Conservation (phyloP, 1,140 invertebrate species). For the Solenopsis invicta region DNA sequence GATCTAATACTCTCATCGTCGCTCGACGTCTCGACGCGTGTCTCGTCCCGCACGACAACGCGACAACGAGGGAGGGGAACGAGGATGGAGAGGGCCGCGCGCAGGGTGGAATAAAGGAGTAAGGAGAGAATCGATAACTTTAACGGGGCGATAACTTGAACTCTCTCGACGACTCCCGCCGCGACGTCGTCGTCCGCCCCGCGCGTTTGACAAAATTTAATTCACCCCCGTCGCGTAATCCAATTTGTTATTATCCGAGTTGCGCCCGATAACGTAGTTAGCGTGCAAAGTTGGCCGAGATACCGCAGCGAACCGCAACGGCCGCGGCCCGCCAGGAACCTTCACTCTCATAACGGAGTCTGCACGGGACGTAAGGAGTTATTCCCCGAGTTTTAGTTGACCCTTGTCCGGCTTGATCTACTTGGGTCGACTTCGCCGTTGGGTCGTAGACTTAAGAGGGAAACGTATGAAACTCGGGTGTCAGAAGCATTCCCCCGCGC, state of each 20-base stretch:
- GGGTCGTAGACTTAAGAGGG: background rate
- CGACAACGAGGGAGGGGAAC: background rate
- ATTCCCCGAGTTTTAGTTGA: constrained; percentile 58
- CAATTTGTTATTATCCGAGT: constrained; percentile 62
- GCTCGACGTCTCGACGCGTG: no score
- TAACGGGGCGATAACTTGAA: constrained; percentile 20
- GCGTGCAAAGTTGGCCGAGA: constrained; percentile 41
- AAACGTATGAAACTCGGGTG: constrained; percentile 62
- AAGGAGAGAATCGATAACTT: background rate
- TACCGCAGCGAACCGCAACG: constrained; percentile 39
- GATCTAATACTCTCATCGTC: no score
- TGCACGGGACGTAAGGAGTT: constrained; percentile 65
- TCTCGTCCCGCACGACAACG: no score
- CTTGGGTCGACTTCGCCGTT: constrained; percentile 50
- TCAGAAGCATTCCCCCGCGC: constrained; percentile 64
- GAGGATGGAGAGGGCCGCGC: background rate
- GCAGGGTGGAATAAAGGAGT: background rate
- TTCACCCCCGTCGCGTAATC: constrained; percentile 14
- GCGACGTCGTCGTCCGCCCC: constrained; percentile 16
- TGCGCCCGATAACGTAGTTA: constrained; percentile 43
- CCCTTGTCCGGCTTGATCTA: constrained; percentile 64
- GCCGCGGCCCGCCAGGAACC: constrained; percentile 15
- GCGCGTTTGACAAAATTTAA: constrained; percentile 31
- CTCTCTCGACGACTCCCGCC: background rate
- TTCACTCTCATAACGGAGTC: constrained; percentile 28